Evolutionary conservation across 2,888 invertebrate species (phyloP).

Genomic region (Eretmocerus hayati): DNA sequence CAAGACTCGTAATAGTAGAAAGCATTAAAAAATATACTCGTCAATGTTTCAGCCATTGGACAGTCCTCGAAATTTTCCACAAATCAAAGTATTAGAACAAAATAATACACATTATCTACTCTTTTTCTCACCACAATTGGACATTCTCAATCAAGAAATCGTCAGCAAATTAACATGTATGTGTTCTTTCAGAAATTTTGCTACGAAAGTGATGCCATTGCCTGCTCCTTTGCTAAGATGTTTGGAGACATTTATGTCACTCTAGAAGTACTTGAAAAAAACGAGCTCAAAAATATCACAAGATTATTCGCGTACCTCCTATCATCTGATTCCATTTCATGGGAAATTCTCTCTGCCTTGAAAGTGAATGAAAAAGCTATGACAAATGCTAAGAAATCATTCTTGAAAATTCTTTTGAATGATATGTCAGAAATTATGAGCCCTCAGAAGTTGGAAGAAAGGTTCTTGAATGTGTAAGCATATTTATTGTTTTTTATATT

Average conservation of each 20-base stretch:
- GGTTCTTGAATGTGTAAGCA: conserved; percentile 9
- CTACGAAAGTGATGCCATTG: conserved; percentile 5
- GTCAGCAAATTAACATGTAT: too few relatives aligned
- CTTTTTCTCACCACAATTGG: too few relatives aligned
- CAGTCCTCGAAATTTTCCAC: too few relatives aligned
- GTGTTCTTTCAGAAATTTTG: conserved; percentile 15
- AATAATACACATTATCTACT: too few relatives aligned
- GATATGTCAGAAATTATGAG: conserved; percentile 11
- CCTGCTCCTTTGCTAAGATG: conserved; percentile 7
- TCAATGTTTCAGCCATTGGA: too few relatives aligned
- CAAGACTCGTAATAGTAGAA: too few relatives aligned
- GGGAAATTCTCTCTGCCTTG: conserved; percentile 9
- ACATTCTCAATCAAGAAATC: too few relatives aligned
- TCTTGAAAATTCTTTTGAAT: conserved; percentile 12
- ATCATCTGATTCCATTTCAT: conserved; percentile 9
- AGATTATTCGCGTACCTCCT: conserved; percentile 16
- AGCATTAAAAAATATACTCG: too few relatives aligned
- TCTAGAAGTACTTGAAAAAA: conserved; percentile 11
- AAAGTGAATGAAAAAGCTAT: conserved; percentile 11
- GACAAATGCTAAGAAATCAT: conserved; percentile 6
- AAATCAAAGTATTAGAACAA: too few relatives aligned
- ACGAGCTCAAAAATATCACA: conserved; percentile 13
- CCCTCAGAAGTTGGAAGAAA: conserved; percentile 6
- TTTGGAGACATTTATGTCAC: conserved; percentile 12
- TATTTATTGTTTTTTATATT: background rate